Evolutionary conservation across 2,888 invertebrate genomes (phyloP).

Genomic region (Agriotes lineatus): DNA sequence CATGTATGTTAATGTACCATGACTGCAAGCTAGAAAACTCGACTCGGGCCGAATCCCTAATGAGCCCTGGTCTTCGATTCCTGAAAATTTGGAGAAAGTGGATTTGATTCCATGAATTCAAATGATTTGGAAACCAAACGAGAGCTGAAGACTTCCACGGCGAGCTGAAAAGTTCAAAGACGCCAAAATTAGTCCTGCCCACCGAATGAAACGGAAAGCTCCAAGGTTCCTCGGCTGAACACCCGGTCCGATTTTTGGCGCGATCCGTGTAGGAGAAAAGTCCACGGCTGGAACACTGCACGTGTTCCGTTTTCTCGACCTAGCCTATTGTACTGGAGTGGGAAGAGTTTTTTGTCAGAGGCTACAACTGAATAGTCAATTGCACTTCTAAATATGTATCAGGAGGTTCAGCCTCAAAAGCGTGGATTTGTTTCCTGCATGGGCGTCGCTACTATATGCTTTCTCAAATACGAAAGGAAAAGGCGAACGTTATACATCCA

Average conservation of each 20-base stretch:
- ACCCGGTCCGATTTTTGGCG: constrained; percentile 1
- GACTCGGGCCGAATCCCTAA: too few relatives aligned
- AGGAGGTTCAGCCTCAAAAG: not conserved
- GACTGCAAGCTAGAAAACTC: constrained; percentile 10
- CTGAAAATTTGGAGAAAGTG: too few relatives aligned
- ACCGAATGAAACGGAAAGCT: not conserved
- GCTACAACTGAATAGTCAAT: not conserved
- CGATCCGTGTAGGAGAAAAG: constrained; percentile 6
- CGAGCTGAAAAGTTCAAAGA: too few relatives aligned
- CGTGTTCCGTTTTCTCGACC: constrained; percentile 15
- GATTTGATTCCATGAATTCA: too few relatives aligned
- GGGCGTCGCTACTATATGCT: not conserved
- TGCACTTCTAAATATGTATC: constrained; percentile 1
- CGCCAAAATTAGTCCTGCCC: not conserved
- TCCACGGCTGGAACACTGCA: not conserved
- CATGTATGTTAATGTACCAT: constrained; percentile 16
- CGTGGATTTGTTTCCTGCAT: not conserved
- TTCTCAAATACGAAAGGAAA: too few relatives aligned
- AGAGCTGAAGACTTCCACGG: too few relatives aligned
- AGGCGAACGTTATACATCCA: too few relatives aligned
- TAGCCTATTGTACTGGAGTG: not conserved
- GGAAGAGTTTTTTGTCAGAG: constrained; percentile 9
- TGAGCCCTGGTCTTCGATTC: too few relatives aligned
- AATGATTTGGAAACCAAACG: too few relatives aligned
- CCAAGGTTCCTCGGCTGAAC: not conserved